phyloP scores from a whole-genome alignment of 2,113 vertebrate species.

The Lipophrys pholis region DNA sequence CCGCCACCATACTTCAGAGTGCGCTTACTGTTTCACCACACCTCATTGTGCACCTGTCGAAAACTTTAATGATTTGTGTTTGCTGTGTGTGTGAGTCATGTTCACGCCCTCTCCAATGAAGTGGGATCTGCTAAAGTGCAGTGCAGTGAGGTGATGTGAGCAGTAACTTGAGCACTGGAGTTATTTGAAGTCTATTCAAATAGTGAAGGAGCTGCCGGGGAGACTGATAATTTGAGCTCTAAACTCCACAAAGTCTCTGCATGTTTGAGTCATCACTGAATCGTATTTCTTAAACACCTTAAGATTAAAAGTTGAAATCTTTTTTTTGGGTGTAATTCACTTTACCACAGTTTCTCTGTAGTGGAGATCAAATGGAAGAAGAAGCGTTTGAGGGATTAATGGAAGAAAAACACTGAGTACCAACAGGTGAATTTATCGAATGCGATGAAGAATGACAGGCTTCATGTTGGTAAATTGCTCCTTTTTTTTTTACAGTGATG shows the following conservation, averaged over 20 bases:
- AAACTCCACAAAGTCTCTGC: not conserved
- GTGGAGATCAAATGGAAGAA: not conserved
- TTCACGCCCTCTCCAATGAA: not conserved
- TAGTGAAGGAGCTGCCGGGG: not conserved
- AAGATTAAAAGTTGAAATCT: not conserved
- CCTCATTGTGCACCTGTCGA: too few species aligned
- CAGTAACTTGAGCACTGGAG: not conserved
- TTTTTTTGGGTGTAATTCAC: constrained; percentile 4
- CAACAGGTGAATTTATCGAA: too few species aligned
- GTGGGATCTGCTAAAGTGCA: too few species aligned
- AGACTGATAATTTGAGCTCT: not conserved
- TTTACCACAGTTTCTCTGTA: not conserved
- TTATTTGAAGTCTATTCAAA: not conserved
- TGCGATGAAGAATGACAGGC: not conserved
- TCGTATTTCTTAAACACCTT: not conserved
- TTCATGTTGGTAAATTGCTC: constrained; percentile 24
- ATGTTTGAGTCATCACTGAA: constrained; percentile 5
- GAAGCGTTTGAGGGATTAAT: not conserved
- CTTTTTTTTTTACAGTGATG: not conserved
- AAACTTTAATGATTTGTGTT: too few species aligned
- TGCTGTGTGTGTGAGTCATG: not conserved
- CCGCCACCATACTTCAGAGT: too few species aligned
- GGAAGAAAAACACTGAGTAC: too few species aligned
- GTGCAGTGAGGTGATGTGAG: not conserved
- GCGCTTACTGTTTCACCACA: too few species aligned